Evolutionary conservation across 2,113 vertebrate species (phyloP), one percentile per base, ranked within the genome.

Genomic region (Micronycteris hirsuta): DNA sequence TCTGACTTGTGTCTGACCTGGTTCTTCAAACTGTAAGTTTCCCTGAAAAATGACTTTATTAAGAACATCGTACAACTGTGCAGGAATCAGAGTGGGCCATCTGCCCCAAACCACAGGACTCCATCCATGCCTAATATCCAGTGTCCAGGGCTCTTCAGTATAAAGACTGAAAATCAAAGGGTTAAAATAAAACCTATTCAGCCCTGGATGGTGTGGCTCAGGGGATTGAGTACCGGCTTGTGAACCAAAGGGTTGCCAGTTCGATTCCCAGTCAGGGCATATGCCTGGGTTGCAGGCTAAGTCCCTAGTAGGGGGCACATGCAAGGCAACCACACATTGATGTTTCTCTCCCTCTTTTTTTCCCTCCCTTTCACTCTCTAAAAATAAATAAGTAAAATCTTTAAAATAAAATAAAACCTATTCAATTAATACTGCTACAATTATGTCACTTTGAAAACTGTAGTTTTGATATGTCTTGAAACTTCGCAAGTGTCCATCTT

Each of bases 321-420:
- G n/a, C n/a, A n/a, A n/a, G n/a, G n/a, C n/a, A n/a, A n/a, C n/a
- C n/a, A n/a, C n/a, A n/a, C n/a, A n/a, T n/a, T n/a, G n/a, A n/a
- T n/a, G n/a, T n/a, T n/a, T n/a, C n/a, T n/a, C n/a, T n/a, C n/a
- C n/a, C n/a, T n/a, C n/a, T n/a, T n/a, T n/a, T n/a, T n/a, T n/a
- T n/a, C n/a, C n/a, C n/a, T n/a, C n/a, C n/a, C n/a, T n/a, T n/a
- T n/a, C n/a, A n/a, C n/a, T n/a, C n/a, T n/a, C n/a, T n/a, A n/a
- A n/a, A n/a, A n/a, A n/a, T n/a, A n/a, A n/a, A n/a, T n/a, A n/a
- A n/a, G n/a, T n/a, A n/a, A n/a, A n/a, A n/a, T n/a, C n/a, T n/a
- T n/a, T 61, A 92, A 95, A 95, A 43, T 84, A 90, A 95, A 95
- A 73, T 61, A 92, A 95, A 95, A 43, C 41, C 63, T 80, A n/a